Conservation (phyloP, 2,888 invertebrate genomes). For the Amphipyra tragopoginis region DNA sequence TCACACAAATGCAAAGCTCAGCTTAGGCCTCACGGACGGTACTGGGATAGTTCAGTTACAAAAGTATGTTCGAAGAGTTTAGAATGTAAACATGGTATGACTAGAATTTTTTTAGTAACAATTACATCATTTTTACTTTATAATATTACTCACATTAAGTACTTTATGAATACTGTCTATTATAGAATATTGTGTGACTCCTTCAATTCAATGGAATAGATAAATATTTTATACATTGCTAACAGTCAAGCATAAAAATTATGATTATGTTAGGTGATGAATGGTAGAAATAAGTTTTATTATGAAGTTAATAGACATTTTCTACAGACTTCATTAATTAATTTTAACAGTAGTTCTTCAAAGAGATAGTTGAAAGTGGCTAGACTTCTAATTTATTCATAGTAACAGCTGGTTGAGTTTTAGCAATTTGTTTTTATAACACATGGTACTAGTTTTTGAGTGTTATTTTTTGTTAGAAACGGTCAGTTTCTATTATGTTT, state of each 20-base stretch:
- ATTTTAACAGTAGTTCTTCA: not conserved
- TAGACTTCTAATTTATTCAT: conserved; percentile 45
- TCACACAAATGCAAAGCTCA: no score
- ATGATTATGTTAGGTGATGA: no score
- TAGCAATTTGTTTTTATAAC: conserved; percentile 10
- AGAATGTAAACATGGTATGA: not conserved
- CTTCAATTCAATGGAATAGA: not conserved
- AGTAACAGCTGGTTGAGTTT: conserved; percentile 28
- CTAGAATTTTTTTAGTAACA: not conserved
- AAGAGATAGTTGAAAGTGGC: conserved; percentile 46
- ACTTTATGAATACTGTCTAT: no score
- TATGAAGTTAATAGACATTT: not conserved
- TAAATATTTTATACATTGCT: no score
- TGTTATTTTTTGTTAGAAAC: not conserved
- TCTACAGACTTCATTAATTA: not conserved
- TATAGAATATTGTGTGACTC: conserved; percentile 1
- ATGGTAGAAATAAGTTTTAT: not conserved
- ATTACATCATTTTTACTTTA: not conserved
- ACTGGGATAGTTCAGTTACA: not conserved
- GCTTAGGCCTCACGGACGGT: no score
- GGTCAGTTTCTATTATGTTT: not conserved
- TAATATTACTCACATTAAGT: not conserved
- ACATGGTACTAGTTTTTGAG: not conserved
- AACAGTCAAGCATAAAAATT: no score
- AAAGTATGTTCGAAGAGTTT: not conserved